Evolutionary conservation across 2,797 vertebrate species (phyloP).

Genomic region (Fringilla coelebs): DNA sequence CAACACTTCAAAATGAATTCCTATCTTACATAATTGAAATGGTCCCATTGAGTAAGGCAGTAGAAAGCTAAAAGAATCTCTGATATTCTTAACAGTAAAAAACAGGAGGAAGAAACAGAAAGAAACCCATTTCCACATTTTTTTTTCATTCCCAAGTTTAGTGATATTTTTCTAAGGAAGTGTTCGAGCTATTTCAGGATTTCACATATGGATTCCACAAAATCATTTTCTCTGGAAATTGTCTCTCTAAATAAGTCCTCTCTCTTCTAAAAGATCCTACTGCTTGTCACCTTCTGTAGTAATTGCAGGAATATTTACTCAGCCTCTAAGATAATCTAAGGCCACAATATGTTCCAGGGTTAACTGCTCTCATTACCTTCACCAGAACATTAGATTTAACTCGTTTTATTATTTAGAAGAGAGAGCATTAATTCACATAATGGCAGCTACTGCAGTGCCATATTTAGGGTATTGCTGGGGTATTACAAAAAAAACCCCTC

Average conservation of each 20-base stretch:
- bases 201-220: neutral
- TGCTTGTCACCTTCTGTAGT: neutral
- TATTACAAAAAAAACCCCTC: neutral
- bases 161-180: neutral
- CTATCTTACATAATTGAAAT: slow-evolving; percentile 19
- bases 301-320: neutral
- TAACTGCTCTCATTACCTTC: neutral
- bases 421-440: neutral
- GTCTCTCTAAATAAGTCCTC: neutral
- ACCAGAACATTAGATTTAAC: neutral
- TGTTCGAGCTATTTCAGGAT: neutral
- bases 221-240: neutral
- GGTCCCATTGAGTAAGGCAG: neutral
- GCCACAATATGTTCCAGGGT: neutral
- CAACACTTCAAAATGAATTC: slow-evolving; percentile 36
- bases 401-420: neutral
- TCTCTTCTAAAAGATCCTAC: neutral
- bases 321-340: neutral
- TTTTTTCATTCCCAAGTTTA: neutral
- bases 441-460: neutral
- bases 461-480: neutral
- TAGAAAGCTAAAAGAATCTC: slow-evolving; percentile 15
- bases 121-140: neutral
- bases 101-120: slow-evolving; percentile 32
- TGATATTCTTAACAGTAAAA: slow-evolving; percentile 1